Percentiles rank a stretch among this genome's conserved stretches.
Evolutionary conservation across 2,113 vertebrate species (phyloP).

Genomic region (Anser brachyrhynchus): DNA sequence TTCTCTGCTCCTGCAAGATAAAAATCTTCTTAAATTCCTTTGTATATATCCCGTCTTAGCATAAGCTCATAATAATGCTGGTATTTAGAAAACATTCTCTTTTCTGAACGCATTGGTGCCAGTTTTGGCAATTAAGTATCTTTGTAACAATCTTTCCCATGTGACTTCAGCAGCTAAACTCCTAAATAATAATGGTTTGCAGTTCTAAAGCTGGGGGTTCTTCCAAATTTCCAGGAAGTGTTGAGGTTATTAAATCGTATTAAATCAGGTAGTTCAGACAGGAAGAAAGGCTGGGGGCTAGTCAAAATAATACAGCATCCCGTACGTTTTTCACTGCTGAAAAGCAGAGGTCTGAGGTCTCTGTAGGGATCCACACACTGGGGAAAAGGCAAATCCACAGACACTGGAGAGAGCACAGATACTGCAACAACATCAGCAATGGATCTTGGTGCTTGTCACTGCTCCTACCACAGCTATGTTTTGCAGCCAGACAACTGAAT

Average conservation of each 20-base stretch:
- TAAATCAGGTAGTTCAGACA: background rate
- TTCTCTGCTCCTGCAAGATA: background rate
- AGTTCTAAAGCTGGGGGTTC: background rate
- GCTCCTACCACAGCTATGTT: background rate
- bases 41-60: background rate
- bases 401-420: background rate
- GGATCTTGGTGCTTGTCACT: background rate
- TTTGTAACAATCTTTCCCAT: background rate
- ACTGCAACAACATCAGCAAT: background rate
- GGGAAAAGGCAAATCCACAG: background rate
- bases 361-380: background rate
- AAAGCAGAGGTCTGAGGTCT: background rate
- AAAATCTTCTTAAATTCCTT: background rate
- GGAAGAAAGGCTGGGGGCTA: background rate
- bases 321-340: background rate
- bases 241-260: background rate
- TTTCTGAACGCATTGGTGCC: background rate
- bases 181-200: background rate
- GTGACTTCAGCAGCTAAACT: conserved; percentile 26
- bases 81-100: background rate
- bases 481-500: background rate
- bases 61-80: conserved; percentile 29
- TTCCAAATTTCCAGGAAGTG: background rate
- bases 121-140: conserved; percentile 1
- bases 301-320: background rate